Conservation (phyloP, 2,888 invertebrate genomes). For the Archips crataeganus region DNA sequence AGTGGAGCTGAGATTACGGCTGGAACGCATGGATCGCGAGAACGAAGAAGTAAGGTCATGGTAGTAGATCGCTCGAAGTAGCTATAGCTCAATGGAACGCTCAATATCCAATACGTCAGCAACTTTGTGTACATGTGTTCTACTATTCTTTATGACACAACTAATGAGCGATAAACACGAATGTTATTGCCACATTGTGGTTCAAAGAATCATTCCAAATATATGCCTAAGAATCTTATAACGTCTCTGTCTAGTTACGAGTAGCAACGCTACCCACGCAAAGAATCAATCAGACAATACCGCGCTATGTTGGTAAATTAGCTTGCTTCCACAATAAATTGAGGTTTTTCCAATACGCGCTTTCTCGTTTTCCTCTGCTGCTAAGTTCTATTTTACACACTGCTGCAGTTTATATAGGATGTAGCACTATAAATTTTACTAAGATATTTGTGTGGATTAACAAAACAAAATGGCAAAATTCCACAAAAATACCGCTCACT, state of each 20-base stretch:
- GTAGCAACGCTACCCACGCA: neutral
- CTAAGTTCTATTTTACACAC: neutral
- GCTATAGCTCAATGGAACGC: too few relatives aligned
- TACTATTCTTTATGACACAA: too few relatives aligned
- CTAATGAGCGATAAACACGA: too few relatives aligned
- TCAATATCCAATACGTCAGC: too few relatives aligned
- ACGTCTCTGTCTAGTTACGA: neutral
- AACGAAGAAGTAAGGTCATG: too few relatives aligned
- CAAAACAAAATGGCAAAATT: too few relatives aligned
- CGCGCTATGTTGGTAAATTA: constrained; percentile 7
- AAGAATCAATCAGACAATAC: neutral
- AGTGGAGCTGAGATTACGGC: too few relatives aligned
- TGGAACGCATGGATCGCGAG: too few relatives aligned
- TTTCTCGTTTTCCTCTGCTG: constrained; percentile 16
- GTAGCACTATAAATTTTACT: too few relatives aligned
- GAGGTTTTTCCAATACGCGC: constrained; percentile 13
- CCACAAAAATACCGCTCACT: neutral
- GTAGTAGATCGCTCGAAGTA: too few relatives aligned
- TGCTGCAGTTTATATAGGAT: neutral
- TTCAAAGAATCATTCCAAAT: neutral
- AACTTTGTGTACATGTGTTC: too few relatives aligned
- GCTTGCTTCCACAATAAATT: neutral
- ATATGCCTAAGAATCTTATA: neutral
- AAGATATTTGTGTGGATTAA: too few relatives aligned
- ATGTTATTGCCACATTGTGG: neutral